These are phyloP conservation scores for Octodon degus DNA, from an alignment of 2,113 vertebrate species.

Conservation along the genomic window DNA sequence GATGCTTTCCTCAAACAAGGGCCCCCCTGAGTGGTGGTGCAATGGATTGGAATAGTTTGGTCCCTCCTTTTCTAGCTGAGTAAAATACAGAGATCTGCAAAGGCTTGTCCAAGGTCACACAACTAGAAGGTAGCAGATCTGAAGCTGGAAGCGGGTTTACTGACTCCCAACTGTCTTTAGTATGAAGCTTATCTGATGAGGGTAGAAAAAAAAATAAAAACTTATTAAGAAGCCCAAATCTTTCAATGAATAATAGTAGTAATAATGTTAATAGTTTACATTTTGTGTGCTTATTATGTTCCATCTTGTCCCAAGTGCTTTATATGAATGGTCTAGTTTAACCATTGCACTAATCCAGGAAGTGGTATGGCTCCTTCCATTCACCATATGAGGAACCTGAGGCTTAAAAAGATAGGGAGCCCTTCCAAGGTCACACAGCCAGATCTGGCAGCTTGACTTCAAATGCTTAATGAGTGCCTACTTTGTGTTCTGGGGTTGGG, in stretches of 20 bases:
- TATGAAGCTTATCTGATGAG: constrained; percentile 25
- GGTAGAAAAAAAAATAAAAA: not conserved
- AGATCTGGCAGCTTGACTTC: not conserved
- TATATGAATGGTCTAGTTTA: constrained; percentile 25
- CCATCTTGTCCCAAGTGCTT: not conserved
- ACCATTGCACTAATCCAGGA: not conserved
- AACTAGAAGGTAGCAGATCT: constrained; percentile 63
- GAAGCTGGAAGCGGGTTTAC: constrained; percentile 14
- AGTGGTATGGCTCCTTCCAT: not conserved
- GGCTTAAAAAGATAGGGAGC: not conserved
- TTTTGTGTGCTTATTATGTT: constrained; percentile 39
- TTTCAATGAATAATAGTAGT: constrained; percentile 22
- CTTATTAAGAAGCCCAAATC: constrained; percentile 1
- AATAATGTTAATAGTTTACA: constrained; percentile 24
- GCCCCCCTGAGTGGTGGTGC: not conserved
- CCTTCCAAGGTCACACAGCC: constrained; percentile 26
- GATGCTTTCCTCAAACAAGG: constrained; percentile 35
- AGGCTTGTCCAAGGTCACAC: constrained; percentile 78
- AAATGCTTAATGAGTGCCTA: not conserved
- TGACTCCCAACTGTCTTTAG: not conserved
- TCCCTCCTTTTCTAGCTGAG: constrained; percentile 56
- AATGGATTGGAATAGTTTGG: constrained; percentile 52
- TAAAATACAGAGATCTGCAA: constrained; percentile 44
- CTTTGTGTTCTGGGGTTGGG: not conserved
- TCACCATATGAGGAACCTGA: constrained; percentile 39